Conservation (phyloP, 2,797 vertebrate genomes). For the Sciurus vulgaris region DNA sequence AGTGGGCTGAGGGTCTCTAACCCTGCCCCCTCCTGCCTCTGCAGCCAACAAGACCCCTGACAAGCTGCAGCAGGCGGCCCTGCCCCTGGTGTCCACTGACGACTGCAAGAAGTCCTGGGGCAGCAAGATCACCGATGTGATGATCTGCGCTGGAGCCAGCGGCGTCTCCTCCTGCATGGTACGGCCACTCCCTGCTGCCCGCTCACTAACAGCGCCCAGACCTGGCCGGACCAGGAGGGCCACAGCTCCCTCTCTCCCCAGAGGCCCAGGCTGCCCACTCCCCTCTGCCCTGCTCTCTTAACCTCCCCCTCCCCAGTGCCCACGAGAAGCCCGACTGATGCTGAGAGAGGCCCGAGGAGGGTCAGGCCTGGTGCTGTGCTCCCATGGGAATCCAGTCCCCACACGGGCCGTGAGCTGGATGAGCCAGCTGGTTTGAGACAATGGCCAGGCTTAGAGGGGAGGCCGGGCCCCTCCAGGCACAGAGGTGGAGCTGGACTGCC, state of each 20-base stretch:
- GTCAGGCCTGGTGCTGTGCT: not conserved
- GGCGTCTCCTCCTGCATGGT: slow-evolving; percentile 94
- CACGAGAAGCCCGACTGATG: too few species aligned
- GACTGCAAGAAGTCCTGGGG: slow-evolving; percentile 89
- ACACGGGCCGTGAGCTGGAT: not conserved
- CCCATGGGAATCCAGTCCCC: not conserved
- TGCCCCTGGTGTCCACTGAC: slow-evolving; percentile 90
- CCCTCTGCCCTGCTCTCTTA: not conserved
- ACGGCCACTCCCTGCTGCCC: not conserved
- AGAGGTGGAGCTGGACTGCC: not conserved
- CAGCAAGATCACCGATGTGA: slow-evolving; percentile 86
- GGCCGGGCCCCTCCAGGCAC: not conserved
- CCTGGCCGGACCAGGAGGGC: not conserved
- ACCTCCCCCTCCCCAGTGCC: not conserved
- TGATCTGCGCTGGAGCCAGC: slow-evolving; percentile 92
- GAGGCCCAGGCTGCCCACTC: not conserved
- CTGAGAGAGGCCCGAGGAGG: too few species aligned
- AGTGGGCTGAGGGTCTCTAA: not conserved
- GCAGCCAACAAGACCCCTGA: slow-evolving; percentile 87
- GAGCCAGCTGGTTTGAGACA: not conserved
- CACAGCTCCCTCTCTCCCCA: not conserved
- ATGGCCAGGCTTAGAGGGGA: not conserved
- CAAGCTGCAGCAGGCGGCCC: slow-evolving; percentile 90
- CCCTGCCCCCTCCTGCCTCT: not conserved
- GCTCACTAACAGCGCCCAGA: rapidly evolving